Evolutionary conservation across 2,797 vertebrate species (phyloP).

Genomic region (Tachyglossus aculeatus): DNA sequence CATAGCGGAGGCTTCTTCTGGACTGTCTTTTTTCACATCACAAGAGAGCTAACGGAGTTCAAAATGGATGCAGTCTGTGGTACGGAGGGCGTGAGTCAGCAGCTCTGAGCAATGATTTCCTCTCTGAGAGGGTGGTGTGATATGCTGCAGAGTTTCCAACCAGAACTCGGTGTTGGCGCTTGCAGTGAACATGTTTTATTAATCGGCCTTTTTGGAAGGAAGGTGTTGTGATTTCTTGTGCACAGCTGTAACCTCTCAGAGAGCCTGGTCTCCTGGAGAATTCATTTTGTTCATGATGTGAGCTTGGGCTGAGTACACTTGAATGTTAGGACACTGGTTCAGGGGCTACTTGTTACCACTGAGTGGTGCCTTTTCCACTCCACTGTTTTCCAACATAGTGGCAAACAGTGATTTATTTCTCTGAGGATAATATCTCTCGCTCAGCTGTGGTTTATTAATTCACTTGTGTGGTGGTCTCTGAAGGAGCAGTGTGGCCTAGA

Average conservation of each 20-base stretch:
- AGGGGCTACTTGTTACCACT: too few relatives aligned
- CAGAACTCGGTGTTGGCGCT: constrained; percentile 48
- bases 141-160: constrained; percentile 44
- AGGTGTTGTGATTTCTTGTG: background rate
- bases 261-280: too few relatives aligned
- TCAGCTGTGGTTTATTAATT: too few relatives aligned
- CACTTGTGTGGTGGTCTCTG: too few relatives aligned
- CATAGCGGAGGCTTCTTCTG: background rate
- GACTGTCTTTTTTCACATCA: background rate
- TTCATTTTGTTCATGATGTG: too few relatives aligned
- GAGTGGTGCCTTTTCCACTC: too few relatives aligned
- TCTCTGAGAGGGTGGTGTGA: constrained; percentile 12
- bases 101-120: background rate
- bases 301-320: too few relatives aligned
- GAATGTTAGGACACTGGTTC: too few relatives aligned
- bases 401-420: too few relatives aligned
- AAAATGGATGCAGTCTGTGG: constrained; percentile 28
- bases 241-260: constrained; percentile 47
- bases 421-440: too few relatives aligned
- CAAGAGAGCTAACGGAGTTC: background rate
- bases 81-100: constrained; percentile 58
- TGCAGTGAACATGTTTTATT: constrained; percentile 55
- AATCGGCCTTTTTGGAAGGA: constrained; percentile 47
- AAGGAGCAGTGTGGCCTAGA: too few relatives aligned
- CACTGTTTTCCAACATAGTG: too few relatives aligned